Base-by-base conservation (phyloP, 2,797 vertebrate genomes). In the Sebastes nivosus region DNA sequence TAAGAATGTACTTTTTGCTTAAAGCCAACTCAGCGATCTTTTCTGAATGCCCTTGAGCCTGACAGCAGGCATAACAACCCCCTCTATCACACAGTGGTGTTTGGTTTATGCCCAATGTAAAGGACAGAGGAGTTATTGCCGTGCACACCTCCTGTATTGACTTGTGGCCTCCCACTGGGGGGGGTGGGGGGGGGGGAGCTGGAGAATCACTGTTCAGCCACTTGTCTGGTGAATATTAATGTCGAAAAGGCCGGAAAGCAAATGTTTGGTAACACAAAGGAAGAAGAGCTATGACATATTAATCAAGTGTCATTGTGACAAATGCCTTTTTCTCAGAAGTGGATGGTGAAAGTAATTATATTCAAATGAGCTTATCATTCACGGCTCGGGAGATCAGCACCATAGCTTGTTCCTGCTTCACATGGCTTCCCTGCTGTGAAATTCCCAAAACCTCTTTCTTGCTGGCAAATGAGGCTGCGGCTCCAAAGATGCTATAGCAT, bases 281-380 rank as follows among this genome's bases (percentile, higher is more conserved):
- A 65, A 79, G 68, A 81, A 79, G 46, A 72, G 50, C 66, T 72
- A 29, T 72, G 59, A 83, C 82, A 79, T 80, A 90, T 89, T 93
- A 74, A 89, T 91, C 84, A 80, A 85, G 79, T 90, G 89, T 79
- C 85, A 87, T 75, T 77, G 64, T 90, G 86, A 89, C 80, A 86
- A 92, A 92, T 89, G 82, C 78, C 86, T 86, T 27, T 84, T 92
- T 82, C 61, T 90, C 71, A 78, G 81, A 80, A 46, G 55, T 42
- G 67, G 80, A 42, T 84, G 66, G 75, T 82, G 69, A 84, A 90
- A 87, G 84, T 92, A 91, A 94, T 94, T 91, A 88, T 80, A 90
- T 90, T 91, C 82, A 87, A 91, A 92, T 93, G 67, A 94, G 93
- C 87, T 88, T 92, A 84, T 93, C 89, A 89, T 83, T 72, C 67